Base-by-base conservation (phyloP, 2,113 vertebrate genomes). In the Eonycteris spelaea region DNA sequence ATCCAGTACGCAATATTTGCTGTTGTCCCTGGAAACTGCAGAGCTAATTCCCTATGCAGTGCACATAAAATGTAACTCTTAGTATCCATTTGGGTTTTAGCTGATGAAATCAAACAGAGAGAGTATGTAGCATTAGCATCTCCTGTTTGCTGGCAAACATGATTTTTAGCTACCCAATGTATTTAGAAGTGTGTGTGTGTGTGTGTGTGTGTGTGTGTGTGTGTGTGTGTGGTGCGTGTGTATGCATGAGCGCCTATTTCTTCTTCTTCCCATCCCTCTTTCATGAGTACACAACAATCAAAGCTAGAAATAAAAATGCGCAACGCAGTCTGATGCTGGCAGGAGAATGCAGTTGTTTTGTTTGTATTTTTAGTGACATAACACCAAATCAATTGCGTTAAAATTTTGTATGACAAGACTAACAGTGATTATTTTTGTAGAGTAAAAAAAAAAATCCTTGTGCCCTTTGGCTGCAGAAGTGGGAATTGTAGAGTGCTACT, bases 371-470 rank as follows among this genome's bases (percentile, higher is more conserved):
- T 91, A 94, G 43, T 82, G 93, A 68, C 55, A 96, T 24, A 97
- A 94, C 93, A 91, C 1, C 84, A 97, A 98, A 98, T 96, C 90
- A 98, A 68, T 33, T 35, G 6, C 92, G 33, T 74, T 96, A 97
- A 95, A 95, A 95, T 91, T 96, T 92, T 97, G n/a, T 90, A n/a
- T 71, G 13, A 89, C 40, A 96, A 97, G 89, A 94, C 8, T 87
- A 97, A 96, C 75, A 21, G 3, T 28, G 33, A 83, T 33, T 93
- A 43, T 91, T 96, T 96, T 18, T 14, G 7, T 59, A 48, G 84
- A 94, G 15, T 18, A 9, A 61, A 93, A 96, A 61, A 93, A 96
- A 97, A 96, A 84, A 86, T 0, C 4, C 11, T 22, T 33, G 19
- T 96, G 53, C 1, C 82, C 96, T 61, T 98, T 98, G 95, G 63